These are phyloP conservation scores for Ptychochromis oligacanthus DNA, from an alignment of 2,113 vertebrate genomes.

Conservation along the genomic window DNA sequence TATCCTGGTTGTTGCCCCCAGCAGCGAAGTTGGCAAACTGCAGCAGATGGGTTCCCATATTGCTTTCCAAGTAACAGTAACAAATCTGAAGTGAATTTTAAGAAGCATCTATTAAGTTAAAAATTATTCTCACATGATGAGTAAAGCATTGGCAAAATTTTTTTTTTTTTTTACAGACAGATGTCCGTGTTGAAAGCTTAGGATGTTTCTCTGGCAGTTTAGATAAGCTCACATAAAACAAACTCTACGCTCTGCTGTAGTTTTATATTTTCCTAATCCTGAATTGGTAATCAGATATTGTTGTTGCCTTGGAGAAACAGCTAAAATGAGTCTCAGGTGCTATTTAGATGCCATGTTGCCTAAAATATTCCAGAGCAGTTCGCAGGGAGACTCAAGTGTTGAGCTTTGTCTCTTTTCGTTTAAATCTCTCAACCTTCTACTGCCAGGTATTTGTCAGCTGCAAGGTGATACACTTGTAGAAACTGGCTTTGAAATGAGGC, in stretches of 20 bases:
- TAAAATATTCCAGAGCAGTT: slow-evolving; percentile 20
- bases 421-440: slow-evolving; percentile 4
- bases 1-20: not conserved
- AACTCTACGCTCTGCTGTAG: slow-evolving; percentile 20
- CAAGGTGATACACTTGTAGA: slow-evolving; percentile 37
- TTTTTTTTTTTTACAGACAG: not conserved
- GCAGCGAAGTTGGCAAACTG: not conserved
- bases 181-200: slow-evolving; percentile 36
- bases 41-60: not conserved
- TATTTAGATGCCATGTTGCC: slow-evolving; percentile 30
- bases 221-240: slow-evolving; percentile 22
- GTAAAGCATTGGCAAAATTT: not conserved
- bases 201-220: slow-evolving; percentile 21
- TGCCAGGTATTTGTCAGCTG: slow-evolving; percentile 47
- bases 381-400: slow-evolving; percentile 2
- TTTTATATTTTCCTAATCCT: slow-evolving; percentile 3
- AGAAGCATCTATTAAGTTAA: not conserved
- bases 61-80: not conserved
- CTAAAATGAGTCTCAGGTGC: slow-evolving; percentile 14
- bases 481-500: slow-evolving; percentile 19
- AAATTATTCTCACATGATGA: not conserved
- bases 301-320: slow-evolving; percentile 20
- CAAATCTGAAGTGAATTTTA: not conserved
- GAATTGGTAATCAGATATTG: slow-evolving; percentile 25
- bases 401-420: slow-evolving; percentile 49